Evolutionary conservation across 2,113 vertebrate species (phyloP), one percentile per base, ranked within the genome.

Genomic region (Orientallactaga bullata): DNA sequence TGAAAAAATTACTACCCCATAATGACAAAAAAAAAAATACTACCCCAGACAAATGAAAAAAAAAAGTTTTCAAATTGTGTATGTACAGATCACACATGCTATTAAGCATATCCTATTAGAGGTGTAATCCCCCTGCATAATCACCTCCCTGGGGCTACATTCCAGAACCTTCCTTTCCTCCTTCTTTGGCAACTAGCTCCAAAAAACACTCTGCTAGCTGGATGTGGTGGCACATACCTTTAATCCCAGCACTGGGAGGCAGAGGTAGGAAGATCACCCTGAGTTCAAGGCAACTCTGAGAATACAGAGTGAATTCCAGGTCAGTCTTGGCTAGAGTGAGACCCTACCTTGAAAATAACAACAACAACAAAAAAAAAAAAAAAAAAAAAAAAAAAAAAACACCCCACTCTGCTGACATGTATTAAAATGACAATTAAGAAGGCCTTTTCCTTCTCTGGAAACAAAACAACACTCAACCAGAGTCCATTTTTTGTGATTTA

Each of bases 401-500:
- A 18, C 30, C 82, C 26, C 2, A 18, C 30, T 85, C 26, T 66
- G n/a, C 65, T 60, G 93, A 85, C 21, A 73, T 47, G 80, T 47
- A 73, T 28, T 82, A 82, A 88, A 82, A 92, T 87, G 78, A 69
- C 85, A 94, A 16, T 21, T 21, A 68, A 63, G 55, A 66, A 83
- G 55, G 5, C 2, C 63, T 65, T n/a, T 26, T 51, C 37, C 63
- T 74, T 94, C 55, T 69, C n/a, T 30, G 23, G 77, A 51, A 78
- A 89, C 66, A 77, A 87, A 94, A 77, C 55, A 94, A 77, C 55
- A 85, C 30, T 88, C 63, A 78, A 69, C 42, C 5, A 51, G 35
- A 37, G 60, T 55, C 77, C 42, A 77, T 95, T 55, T 47, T 96
- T 76, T 85, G 58, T 80, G 47, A 93, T 82, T 95, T 89, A 95